phyloP scores from a whole-genome alignment of 35 echinoderm and acorn worm genomes.

The Anneissia japonica region DNA sequence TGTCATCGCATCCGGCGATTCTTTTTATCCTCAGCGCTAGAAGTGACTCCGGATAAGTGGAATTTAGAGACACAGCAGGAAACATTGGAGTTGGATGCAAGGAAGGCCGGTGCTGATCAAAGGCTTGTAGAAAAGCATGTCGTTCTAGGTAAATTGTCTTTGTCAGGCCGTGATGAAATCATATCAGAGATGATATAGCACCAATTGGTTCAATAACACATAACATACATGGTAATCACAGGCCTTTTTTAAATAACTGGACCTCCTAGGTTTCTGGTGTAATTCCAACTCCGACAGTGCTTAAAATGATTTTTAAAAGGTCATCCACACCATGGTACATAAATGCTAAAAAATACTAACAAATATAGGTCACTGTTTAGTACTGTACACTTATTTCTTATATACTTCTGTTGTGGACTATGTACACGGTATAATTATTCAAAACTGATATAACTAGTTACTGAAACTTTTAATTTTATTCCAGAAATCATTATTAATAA shows the following conservation, averaged over 20 bases:
- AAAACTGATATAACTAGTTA: no score
- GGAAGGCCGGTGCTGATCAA: not conserved
- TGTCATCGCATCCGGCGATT: not conserved
- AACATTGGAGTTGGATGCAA: not conserved
- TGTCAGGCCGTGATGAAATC: not conserved
- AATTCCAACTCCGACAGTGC: not conserved
- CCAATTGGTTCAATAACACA: not conserved
- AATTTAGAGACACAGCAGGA: not conserved
- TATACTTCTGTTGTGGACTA: no score
- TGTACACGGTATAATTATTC: no score
- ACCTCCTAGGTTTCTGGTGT: not conserved
- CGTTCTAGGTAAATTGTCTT: not conserved
- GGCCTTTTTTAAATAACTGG: not conserved
- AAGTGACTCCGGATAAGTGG: not conserved
- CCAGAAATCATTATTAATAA: no score
- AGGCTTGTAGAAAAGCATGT: not conserved
- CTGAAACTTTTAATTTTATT: no score
- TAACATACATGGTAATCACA: not conserved
- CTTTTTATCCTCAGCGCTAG: not conserved
- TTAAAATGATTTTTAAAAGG: no score
- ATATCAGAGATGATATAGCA: not conserved
- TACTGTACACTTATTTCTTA: no score
- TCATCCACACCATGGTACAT: no score
- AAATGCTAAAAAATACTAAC: no score
- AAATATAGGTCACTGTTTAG: no score